phyloP scores from a whole-genome alignment of 2,113 vertebrate species.

The Sinosuthora webbiana region DNA sequence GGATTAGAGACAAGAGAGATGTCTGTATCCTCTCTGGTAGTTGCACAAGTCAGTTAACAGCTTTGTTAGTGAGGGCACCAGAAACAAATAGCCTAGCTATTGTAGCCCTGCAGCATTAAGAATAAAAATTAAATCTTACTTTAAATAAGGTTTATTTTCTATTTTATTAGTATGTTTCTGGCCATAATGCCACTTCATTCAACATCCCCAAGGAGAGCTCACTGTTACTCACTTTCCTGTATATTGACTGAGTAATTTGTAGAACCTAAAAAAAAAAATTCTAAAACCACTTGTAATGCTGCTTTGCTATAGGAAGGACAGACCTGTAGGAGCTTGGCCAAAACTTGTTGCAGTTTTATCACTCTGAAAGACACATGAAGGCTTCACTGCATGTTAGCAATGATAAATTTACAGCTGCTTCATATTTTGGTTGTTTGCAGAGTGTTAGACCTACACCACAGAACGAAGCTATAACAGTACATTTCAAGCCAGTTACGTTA shows the following conservation, averaged over 20 bases:
- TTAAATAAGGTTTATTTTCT: not conserved
- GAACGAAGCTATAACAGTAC: constrained; percentile 90
- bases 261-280: not conserved
- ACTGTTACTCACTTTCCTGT: not conserved
- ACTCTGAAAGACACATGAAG: not conserved
- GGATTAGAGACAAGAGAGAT: not conserved
- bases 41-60: not conserved
- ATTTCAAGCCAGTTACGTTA: constrained; percentile 94
- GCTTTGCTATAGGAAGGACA: not conserved
- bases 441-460: constrained; percentile 94
- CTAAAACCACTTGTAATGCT: not conserved
- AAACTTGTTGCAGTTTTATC: not conserved
- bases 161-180: not conserved
- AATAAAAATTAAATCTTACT: not conserved
- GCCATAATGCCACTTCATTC: not conserved
- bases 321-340: not conserved
- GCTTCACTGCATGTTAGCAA: not conserved
- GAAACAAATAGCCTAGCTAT: not conserved
- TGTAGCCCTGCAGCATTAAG: not conserved
- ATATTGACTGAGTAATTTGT: not conserved
- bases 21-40: not conserved
- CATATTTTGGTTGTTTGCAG: constrained; percentile 73
- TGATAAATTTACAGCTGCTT: not conserved
- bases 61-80: not conserved
- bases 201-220: not conserved